Base-by-base conservation (phyloP, 2,113 vertebrate genomes). In the Pithys albifrons region DNA sequence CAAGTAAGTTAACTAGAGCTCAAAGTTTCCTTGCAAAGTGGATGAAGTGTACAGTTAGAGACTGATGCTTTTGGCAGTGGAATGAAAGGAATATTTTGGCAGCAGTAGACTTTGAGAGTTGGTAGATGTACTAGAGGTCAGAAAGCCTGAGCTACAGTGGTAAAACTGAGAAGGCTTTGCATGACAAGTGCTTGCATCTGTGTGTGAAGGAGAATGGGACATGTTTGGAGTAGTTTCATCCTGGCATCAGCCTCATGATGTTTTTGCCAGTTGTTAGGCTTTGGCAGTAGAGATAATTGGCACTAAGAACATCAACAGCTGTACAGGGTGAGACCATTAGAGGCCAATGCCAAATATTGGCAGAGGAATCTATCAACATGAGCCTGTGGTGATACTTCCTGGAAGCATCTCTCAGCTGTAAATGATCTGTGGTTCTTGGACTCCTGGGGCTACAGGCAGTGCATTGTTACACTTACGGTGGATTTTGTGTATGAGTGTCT, bases 241-340 rank as follows among this genome's bases (percentile, higher is more conserved):
- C 33, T 89, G 80, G 69, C 83, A 51, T 91, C n/a, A 59, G 57
- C 51, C 67, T 92, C 5, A 1, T 58, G 52, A 17, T 86, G 39
- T 51, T 93, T 93, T 89, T 91, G 75, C n/a, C 43, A 43, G 59
- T 93, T 93, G 74, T 79, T 95, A 55, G 55, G 33, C n/a, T 95
- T 93, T 92, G 83, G 91, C 80, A 86, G 69, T 77, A 29, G 72
- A 55, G 79, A 24, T 78, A 88, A 59, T 46, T 94, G 59, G 51
- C 80, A 39, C 39, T 48, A 48, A 70, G 79, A 83, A 39, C 16
- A 41, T 85, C 51, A 92, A 74, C 79, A 93, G 88, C 86, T 94
- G 59, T 88, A 55, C 14, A 1, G 33, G 20, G 51, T 43, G 55
- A 83, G 72, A 54, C 67, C 15, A 11, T 46, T 80, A 76, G 54